Evolutionary conservation across 2,113 vertebrate genomes (phyloP).

Genomic region (Acrocephalus arundinaceus): DNA sequence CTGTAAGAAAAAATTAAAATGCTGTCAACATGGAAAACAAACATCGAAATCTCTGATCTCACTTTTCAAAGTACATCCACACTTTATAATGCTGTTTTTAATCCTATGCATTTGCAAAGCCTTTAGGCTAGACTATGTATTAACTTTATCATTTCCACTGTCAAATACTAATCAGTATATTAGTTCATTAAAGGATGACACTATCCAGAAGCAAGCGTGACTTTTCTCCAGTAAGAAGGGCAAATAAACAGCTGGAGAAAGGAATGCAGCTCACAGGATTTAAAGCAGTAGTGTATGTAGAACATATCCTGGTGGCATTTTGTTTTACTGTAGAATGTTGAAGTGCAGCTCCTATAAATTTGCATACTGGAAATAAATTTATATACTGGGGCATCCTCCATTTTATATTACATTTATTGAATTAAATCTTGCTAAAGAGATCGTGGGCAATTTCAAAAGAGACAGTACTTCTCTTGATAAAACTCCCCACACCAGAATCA

Average conservation of each 20-base stretch:
- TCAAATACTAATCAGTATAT: not conserved
- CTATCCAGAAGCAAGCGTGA: not conserved
- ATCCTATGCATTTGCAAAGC: constrained; percentile 36
- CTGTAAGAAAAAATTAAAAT: too few species aligned
- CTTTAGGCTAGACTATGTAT: not conserved
- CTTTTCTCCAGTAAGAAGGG: not conserved
- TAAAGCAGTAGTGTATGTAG: constrained; percentile 56
- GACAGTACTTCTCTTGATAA: not conserved
- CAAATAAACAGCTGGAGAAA: not conserved
- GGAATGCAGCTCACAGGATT: not conserved
- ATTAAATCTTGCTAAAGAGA: not conserved
- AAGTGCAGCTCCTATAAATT: constrained; percentile 10
- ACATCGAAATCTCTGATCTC: not conserved
- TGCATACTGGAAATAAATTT: not conserved
- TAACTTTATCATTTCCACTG: not conserved
- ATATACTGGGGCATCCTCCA: not conserved
- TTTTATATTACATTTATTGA: not conserved
- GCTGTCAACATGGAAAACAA: too few species aligned
- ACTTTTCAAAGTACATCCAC: constrained; percentile 30
- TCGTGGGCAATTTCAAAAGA: not conserved
- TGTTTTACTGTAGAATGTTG: not conserved
- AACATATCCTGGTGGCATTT: not conserved
- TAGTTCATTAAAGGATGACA: not conserved
- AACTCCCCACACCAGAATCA: not conserved
- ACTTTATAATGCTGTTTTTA: constrained; percentile 30